Evolutionary conservation across 1,140 invertebrate genomes (phyloP).

Genomic region (Ceratoteleas bidentatus): DNA sequence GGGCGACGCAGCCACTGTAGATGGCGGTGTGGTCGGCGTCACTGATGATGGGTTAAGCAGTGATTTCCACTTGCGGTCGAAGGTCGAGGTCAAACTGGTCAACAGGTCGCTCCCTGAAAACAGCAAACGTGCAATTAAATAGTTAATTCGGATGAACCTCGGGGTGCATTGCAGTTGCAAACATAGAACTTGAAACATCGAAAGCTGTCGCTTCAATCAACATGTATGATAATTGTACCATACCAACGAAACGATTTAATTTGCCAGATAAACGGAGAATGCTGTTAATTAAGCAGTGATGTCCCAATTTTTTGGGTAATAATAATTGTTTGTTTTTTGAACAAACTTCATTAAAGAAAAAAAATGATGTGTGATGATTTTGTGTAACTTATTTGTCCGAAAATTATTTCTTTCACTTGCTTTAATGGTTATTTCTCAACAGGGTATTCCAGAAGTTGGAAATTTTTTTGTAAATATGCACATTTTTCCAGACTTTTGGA

Average conservation of each 20-base stretch:
- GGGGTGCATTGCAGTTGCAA: background rate
- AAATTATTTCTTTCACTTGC: too few relatives aligned
- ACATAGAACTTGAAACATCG: conserved; percentile 20
- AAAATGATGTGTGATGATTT: too few relatives aligned
- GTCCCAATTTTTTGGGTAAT: conserved; percentile 1
- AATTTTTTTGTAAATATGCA: too few relatives aligned
- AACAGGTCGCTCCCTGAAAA: conserved; percentile 85
- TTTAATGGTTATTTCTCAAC: too few relatives aligned
- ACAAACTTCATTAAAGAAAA: too few relatives aligned
- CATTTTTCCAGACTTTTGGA: too few relatives aligned
- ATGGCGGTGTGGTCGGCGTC: conserved; percentile 37
- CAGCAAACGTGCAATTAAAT: conserved; percentile 40
- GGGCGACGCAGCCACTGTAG: conserved; percentile 27
- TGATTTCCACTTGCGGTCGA: conserved; percentile 88
- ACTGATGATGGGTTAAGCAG: conserved; percentile 79
- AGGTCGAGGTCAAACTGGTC: conserved; percentile 87
- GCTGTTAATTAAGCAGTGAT: conserved; percentile 41
- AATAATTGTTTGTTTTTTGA: too few relatives aligned
- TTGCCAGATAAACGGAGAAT: conserved; percentile 16
- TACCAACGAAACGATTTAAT: conserved; percentile 11
- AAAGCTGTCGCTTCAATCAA: conserved; percentile 35
- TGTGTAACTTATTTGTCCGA: too few relatives aligned
- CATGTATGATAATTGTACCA: conserved; percentile 19
- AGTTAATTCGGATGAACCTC: background rate
- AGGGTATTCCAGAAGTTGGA: too few relatives aligned